These are phyloP conservation scores for Plecturocebus donacophilus DNA, from an alignment of 2,113 vertebrate species.

Conservation along the genomic window DNA sequence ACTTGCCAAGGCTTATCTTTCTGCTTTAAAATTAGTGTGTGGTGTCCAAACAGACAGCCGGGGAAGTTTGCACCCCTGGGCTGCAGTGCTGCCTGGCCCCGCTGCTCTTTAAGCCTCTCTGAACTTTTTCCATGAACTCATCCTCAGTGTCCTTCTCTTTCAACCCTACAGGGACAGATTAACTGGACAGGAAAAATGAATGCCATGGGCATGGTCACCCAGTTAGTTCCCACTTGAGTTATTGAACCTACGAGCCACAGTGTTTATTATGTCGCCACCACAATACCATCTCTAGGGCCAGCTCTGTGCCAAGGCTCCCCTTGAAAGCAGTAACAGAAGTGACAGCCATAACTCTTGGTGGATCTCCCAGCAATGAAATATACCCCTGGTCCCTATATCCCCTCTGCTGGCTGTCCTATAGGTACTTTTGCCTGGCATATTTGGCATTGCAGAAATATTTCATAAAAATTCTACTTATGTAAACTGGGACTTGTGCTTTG, in stretches of 20 bases:
- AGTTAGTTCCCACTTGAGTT: not conserved
- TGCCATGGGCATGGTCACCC: not conserved
- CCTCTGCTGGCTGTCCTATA: not conserved
- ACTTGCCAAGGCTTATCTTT: not conserved
- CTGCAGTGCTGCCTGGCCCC: not conserved
- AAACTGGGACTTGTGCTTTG: not conserved
- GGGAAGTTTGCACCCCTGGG: not conserved
- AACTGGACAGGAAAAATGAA: not conserved
- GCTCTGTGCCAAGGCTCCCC: not conserved
- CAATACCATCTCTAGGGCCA: not conserved
- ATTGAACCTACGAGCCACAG: not conserved
- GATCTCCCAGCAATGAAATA: not conserved
- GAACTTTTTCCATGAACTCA: not conserved
- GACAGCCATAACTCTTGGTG: not conserved
- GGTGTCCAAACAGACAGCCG: not conserved
- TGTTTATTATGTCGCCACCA: not conserved
- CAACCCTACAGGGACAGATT: not conserved
- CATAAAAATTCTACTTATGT: not conserved
- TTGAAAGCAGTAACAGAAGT: constrained; percentile 17
- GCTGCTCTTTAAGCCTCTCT: not conserved
- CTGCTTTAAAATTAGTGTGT: constrained; percentile 36
- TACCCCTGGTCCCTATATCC: not conserved
- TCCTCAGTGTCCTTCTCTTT: not conserved
- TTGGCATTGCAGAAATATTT: not conserved
- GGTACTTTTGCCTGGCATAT: not conserved